Base-by-base conservation (phyloP, 1,140 invertebrate genomes). In the Cryptotermes secundus region DNA sequence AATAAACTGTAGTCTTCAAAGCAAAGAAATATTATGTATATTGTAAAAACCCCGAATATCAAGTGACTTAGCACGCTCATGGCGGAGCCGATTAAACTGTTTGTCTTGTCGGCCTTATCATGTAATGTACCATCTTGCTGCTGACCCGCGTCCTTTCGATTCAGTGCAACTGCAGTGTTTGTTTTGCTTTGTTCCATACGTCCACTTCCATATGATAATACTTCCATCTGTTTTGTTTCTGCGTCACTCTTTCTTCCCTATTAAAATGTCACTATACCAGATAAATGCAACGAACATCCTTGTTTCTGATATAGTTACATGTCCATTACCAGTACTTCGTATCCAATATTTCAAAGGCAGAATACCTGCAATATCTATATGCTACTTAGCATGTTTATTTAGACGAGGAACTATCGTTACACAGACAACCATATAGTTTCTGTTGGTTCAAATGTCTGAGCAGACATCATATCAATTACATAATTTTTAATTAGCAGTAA, bases 1-100 rank as follows among this genome's bases (percentile, higher is more conserved):
- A 84, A 84, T 22, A 84, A 36, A 45, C 24, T 35, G 81, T 53
- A 80, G 38, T 79, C 45, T 80, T 84, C 42, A 81, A 84, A 84
- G 38, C 83, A 49, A 31, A 84, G n/a, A 81, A 42, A 80, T 22
- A 34, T 80, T 19, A 84, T 45, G 45, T 84, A 84, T 34, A 83
- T 79, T 72, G 53, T 80, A 72, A 83, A 83, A 83, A 59, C 12
- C 14, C 36, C 34, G 36, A 79, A 53, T 59, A 83, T 53, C 53
- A 65, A 2, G n/a, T 83, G 83, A 83, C 83, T 72, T n/a, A 79
- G 38, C 42, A 79, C 35, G 72, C 83, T 83, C 83, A 83, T 83
- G 34, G 72, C 59, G 1, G 59, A 3, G n/a, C 65, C 83, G 22
- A 79, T n/a, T 49, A 45, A 3, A 26, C 42, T 31, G 14, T n/a